A percentile compares a stretch with the other conserved stretches of the same genome.
These are phyloP conservation scores for Trimorus sp. DNA, from an alignment of 2,888 invertebrate genomes.

Conservation along the genomic window DNA sequence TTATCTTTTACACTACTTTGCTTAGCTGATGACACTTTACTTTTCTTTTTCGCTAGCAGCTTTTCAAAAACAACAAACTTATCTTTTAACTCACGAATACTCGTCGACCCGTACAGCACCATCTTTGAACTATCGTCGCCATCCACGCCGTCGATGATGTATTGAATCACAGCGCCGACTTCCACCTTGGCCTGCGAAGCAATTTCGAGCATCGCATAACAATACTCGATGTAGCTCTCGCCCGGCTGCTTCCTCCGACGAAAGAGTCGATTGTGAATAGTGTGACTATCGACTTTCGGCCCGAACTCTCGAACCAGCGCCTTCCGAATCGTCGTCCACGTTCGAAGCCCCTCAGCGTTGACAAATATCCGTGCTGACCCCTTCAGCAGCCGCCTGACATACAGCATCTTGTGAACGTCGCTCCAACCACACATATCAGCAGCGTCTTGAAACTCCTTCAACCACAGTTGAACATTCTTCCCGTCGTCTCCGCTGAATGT, in stretches of 20 bases:
- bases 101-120: conserved; percentile 33
- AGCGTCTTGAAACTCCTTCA: conserved; percentile 56
- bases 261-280: conserved; percentile 45
- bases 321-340: conserved; percentile 4
- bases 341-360: neutral
- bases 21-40: neutral
- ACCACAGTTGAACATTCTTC: conserved; percentile 34
- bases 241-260: conserved; percentile 41
- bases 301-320: conserved; percentile 58
- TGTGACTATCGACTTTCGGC: conserved; percentile 18
- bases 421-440: conserved; percentile 55
- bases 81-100: conserved; percentile 36
- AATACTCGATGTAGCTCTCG: conserved; percentile 63
- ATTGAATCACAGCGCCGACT: conserved; percentile 40
- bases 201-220: conserved; percentile 63
- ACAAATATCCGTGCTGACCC: conserved; percentile 15
- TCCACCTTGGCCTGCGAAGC: conserved; percentile 61
- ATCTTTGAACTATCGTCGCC: conserved; percentile 61
- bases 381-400: conserved; percentile 14
- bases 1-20: neutral
- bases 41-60: conserved; percentile 18
- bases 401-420: conserved; percentile 43
- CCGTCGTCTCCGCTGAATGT: conserved; percentile 58
- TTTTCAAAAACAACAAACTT: conserved; percentile 56
- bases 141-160: conserved; percentile 45